Evolutionary conservation across 37 sponge, comb jelly and placozoan species (phyloP).

Genomic region (Crambe crambe): DNA sequence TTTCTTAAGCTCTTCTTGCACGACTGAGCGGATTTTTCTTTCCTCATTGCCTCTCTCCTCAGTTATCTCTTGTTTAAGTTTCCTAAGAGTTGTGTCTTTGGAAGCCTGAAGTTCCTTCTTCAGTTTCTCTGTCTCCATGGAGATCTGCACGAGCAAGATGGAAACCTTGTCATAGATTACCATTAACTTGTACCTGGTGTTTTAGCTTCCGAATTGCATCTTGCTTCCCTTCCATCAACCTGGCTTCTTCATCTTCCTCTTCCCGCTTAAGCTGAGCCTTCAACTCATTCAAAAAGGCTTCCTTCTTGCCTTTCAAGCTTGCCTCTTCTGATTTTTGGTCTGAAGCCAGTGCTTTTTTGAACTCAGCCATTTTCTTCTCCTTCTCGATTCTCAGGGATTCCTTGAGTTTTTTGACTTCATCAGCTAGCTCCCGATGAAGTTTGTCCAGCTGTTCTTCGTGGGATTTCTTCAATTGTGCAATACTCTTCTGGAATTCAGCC

Average conservation of each 20-base stretch:
- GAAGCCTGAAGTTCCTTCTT: conserved; percentile 24
- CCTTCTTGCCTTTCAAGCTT: neutral
- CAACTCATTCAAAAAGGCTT: conserved; percentile 4
- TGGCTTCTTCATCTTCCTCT: conserved; percentile 72
- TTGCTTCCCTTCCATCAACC: conserved; percentile 55
- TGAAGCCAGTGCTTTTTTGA: neutral
- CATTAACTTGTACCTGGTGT: conserved; percentile 57
- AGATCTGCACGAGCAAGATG: conserved; percentile 8
- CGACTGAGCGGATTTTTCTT: neutral
- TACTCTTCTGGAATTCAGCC: neutral
- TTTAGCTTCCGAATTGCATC: conserved; percentile 45
- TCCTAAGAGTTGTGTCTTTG: conserved; percentile 9
- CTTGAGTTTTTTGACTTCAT: conserved; percentile 1
- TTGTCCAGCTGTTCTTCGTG: conserved; percentile 41
- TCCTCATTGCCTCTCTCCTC: conserved; percentile 22
- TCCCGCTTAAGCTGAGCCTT: conserved; percentile 44
- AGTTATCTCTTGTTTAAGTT: conserved; percentile 6
- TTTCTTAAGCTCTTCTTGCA: conserved; percentile 8
- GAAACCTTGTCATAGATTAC: too few species aligned
- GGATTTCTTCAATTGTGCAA: conserved; percentile 3
- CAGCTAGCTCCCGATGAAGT: neutral
- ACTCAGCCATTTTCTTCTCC: neutral
- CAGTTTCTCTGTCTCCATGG: conserved; percentile 27
- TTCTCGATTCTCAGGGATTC: conserved; percentile 1
- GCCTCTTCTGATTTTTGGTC: conserved; percentile 24